Base-by-base conservation (phyloP, 2,888 invertebrate species). In the Hirtodrosophila cameraria region DNA sequence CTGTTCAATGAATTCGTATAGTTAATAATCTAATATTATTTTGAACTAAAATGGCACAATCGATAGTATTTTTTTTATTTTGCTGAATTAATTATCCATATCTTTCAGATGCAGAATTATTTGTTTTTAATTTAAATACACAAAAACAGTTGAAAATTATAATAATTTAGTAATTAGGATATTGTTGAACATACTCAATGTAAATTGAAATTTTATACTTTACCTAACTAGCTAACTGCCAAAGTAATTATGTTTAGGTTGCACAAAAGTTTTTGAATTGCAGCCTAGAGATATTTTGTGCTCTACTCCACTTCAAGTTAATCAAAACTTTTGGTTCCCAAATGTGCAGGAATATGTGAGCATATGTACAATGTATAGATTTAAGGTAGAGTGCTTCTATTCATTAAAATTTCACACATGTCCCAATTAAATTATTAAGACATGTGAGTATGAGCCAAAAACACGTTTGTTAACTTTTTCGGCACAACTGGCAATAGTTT, bases 371-470 rank as follows among this genome's bases (percentile, higher is more conserved):
- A n/a, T 52, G 43, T 43, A 23, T 55, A 31, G 36, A 30, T 43
- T 42, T 43, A 25, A 18, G 35, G 35, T 46, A 28, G 55, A 52
- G 30, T 48, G 27, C 42, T 79, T 64, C 50, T 42, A 64, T 80
- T 77, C 66, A 73, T 83, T 75, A 64, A 77, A 77, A 75, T 65
- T 77, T 77, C 57, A 73, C 73, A 84, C 70, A 69, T 80, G 83
- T 53, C 62, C 77, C 79, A 79, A 79, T 79, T 79, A 79, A 79
- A 79, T 79, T 80, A 83, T 79, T 80, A 77, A 79, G 77, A 68
- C 64, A 63, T 61, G 57, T 28, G 50, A 59, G 52, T 46, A 38
- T 9, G 33, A 12, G 16, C 55, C 54, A 42, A 49, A 45, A 49
- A 52, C 55, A 49, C 57, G 38, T 72, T 65, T 69, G 43, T 12